Base-by-base conservation (phyloP, 2,888 invertebrate species). In the Cheilosia vernalis region DNA sequence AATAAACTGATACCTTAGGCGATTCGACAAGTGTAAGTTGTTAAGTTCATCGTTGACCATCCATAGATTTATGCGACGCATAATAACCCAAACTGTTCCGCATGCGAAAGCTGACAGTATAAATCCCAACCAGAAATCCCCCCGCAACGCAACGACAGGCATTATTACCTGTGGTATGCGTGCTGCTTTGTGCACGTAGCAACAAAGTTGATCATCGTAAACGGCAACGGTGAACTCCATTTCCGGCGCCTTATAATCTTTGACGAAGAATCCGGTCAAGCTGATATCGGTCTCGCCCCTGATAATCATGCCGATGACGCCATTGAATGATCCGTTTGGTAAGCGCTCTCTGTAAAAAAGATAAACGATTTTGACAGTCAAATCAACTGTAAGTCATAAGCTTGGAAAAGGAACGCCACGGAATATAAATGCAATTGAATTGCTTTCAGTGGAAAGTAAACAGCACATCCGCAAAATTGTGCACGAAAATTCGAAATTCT, bases 261-360 rank as follows among this genome's bases (percentile, higher is more conserved):
- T 93, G 13, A 93, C 89, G 82, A 93, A 93, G 83, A 92, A 91
- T 19, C 92, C 91, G 1, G 92, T 92, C 44, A 92, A 79, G 44
- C 91, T 90, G 15, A 92, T 89, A 82, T 93, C 93, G 61, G 90
- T 87, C 55, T 91, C 89, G 19, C 89, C 89, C 7, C 87, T 88
- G 2, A 91, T 87, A 10, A 92, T 88, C 9, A 91, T 91, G n/a
- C 91, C 91, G 10, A 93, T 90, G 7, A 90, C 91, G 2, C 93
- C 93, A 21, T 90, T 92, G 42, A 90, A 91, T 9, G 90, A 89
- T 7, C 92, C 92, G 85, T 92, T 89, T 51, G 82, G 55, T 1
- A 74, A 30, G 49, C 83, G 83, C 55, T 85, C 88, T 2, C 90
- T 90, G 51, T 7, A 73, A 37, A 47, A 17, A n/a, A n/a, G 4